A percentile compares a stretch with the other conserved stretches of the same genome.
Conservation (phyloP, 2,888 invertebrate genomes). For the Microctonus brassicae region DNA sequence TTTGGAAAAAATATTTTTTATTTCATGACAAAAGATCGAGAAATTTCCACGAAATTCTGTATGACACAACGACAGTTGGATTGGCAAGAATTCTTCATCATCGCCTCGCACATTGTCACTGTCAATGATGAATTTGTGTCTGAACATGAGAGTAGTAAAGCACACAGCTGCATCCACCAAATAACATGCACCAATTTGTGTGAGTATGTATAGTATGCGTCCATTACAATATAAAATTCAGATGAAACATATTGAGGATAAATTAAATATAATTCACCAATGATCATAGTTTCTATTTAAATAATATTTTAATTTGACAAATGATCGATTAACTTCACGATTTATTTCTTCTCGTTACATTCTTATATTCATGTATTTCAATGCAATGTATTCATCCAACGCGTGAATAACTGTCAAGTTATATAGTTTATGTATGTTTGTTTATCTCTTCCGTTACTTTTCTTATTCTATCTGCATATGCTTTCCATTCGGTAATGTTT, state of each 20-base stretch:
- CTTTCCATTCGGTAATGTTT: neutral
- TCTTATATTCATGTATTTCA: neutral
- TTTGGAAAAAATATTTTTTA: too few species aligned
- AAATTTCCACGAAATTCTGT: neutral
- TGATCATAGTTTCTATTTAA: too few species aligned
- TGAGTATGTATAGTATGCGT: neutral
- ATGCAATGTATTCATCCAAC: neutral
- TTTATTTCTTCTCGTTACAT: too few species aligned
- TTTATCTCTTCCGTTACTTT: neutral
- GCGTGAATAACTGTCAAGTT: neutral
- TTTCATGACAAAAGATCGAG: neutral
- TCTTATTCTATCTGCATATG: neutral
- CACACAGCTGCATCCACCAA: neutral
- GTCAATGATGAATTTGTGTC: neutral
- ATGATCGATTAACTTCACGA: too few species aligned
- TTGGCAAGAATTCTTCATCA: neutral
- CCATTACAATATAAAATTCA: neutral
- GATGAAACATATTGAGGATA: too few species aligned
- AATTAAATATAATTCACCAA: too few species aligned
- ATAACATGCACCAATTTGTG: neutral
- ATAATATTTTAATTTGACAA: too few species aligned
- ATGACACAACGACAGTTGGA: neutral
- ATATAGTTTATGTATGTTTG: neutral
- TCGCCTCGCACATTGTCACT: neutral
- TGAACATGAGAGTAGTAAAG: neutral